Conservation (phyloP, 2,888 invertebrate genomes). For the Anarsia innoxiella region DNA sequence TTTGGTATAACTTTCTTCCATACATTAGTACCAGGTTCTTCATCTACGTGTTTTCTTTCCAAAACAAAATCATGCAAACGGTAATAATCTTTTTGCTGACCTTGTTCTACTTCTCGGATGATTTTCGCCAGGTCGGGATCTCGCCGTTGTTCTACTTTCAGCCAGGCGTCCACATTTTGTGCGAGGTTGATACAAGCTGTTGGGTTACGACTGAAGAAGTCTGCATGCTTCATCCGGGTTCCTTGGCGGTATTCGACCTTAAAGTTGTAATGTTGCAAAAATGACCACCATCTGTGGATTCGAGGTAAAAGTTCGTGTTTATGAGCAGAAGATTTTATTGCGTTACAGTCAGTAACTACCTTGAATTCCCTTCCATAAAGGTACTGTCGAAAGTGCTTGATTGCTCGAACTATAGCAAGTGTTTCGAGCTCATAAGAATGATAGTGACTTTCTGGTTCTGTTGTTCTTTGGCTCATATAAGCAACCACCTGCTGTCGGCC, state of each 20-base stretch:
- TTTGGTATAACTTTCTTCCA: conserved; percentile 3
- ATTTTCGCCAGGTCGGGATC: conserved; percentile 8
- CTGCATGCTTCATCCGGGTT: conserved; percentile 16
- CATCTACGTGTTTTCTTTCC: not conserved
- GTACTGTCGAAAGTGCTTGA: not conserved
- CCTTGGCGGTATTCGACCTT: conserved; percentile 14
- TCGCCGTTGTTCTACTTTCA: conserved; percentile 9
- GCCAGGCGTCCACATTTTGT: conserved; percentile 7
- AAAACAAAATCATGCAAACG: conserved; percentile 2
- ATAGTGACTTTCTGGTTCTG: conserved; percentile 23
- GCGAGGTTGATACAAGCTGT: not conserved
- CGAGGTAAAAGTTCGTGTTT: conserved; percentile 11
- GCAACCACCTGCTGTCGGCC: conserved; percentile 17
- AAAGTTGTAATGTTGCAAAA: conserved; percentile 18
- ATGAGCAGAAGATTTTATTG: not conserved
- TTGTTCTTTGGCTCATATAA: conserved; percentile 26
- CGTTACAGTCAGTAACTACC: conserved; percentile 1
- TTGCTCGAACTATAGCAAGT: conserved; percentile 17
- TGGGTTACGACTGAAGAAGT: conserved; percentile 18
- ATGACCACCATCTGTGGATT: conserved; percentile 19
- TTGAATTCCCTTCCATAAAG: not conserved
- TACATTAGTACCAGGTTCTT: not conserved
- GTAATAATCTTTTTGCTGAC: not conserved
- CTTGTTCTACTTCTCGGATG: conserved; percentile 3
- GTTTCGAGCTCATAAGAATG: conserved; percentile 35